Percentiles rank a stretch among this genome's conserved stretches.
Evolutionary conservation across 1,140 invertebrate species (phyloP).

Genomic region (Drosophila kikkawai): DNA sequence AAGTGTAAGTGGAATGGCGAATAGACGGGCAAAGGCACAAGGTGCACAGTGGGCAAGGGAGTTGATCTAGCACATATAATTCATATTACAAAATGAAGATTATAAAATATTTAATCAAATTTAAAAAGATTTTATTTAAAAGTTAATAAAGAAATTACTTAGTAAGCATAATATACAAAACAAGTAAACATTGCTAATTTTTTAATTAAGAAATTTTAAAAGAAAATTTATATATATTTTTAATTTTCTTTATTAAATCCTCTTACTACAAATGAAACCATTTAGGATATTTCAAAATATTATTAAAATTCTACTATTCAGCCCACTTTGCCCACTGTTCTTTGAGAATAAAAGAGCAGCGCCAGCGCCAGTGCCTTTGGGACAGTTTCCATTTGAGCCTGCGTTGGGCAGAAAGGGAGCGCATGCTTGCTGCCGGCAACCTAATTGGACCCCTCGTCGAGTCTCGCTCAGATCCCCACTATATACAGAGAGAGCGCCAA

Average conservation of each 20-base stretch:
- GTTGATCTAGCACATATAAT: not conserved
- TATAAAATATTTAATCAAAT: not conserved
- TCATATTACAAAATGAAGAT: no score
- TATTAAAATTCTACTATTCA: not conserved
- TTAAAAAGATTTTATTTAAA: not conserved
- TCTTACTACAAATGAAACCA: no score
- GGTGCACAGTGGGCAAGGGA: not conserved
- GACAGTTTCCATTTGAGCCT: conserved; percentile 40
- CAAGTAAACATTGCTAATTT: no score
- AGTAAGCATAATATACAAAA: no score
- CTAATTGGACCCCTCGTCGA: conserved; percentile 50
- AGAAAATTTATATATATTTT: no score
- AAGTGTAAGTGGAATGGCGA: conserved; percentile 30
- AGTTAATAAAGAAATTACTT: no score
- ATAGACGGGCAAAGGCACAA: conserved; percentile 13
- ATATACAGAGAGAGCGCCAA: not conserved
- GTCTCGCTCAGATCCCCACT: conserved; percentile 14
- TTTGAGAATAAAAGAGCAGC: conserved; percentile 55
- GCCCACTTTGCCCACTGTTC: not conserved
- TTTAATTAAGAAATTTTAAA: no score
- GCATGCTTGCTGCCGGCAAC: conserved; percentile 74
- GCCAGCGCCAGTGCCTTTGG: conserved; percentile 64
- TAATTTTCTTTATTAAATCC: no score
- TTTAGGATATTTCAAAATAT: no score
- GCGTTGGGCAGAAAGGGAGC: conserved; percentile 68